phyloP scores from a whole-genome alignment of 2,888 invertebrate species.

The Nomada ferruginata region DNA sequence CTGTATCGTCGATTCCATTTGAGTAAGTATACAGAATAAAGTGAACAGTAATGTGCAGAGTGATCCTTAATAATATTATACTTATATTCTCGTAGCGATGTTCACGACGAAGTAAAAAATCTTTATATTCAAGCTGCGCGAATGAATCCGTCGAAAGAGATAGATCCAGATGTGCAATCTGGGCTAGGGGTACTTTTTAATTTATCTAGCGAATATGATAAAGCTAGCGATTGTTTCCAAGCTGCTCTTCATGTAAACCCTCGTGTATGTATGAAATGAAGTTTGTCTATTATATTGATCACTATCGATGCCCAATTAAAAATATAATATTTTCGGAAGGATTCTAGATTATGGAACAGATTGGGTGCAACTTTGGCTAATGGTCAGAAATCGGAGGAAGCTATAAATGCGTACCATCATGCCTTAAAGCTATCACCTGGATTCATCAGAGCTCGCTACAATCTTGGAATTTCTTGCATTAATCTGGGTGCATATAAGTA shows the following conservation, averaged over 20 bases:
- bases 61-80: neutral
- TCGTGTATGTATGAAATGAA: constrained; percentile 85
- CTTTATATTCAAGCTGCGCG: constrained; percentile 93
- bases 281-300: constrained; percentile 8
- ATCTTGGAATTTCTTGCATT: constrained; percentile 98
- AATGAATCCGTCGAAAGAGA: constrained; percentile 88
- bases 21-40: constrained; percentile 78
- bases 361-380: constrained; percentile 99
- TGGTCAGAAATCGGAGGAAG: constrained; percentile 96
- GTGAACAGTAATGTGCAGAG: neutral
- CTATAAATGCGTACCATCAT: constrained; percentile 97
- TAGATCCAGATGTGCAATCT: constrained; percentile 96
- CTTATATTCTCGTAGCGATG: constrained; percentile 81
- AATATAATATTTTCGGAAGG: constrained; percentile 84
- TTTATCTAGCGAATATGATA: constrained; percentile 96
- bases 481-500: constrained; percentile 95
- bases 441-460: constrained; percentile 98
- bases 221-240: constrained; percentile 98
- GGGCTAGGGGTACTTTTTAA: constrained; percentile 98
- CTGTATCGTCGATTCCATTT: constrained; percentile 83
- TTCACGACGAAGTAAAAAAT: constrained; percentile 89
- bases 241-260: constrained; percentile 93
- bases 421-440: constrained; percentile 97
- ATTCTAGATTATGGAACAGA: constrained; percentile 98
- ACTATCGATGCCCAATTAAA: constrained; percentile 20